phyloP scores from a whole-genome alignment of 2,113 vertebrate species.

The Sminthopsis crassicaudata region DNA sequence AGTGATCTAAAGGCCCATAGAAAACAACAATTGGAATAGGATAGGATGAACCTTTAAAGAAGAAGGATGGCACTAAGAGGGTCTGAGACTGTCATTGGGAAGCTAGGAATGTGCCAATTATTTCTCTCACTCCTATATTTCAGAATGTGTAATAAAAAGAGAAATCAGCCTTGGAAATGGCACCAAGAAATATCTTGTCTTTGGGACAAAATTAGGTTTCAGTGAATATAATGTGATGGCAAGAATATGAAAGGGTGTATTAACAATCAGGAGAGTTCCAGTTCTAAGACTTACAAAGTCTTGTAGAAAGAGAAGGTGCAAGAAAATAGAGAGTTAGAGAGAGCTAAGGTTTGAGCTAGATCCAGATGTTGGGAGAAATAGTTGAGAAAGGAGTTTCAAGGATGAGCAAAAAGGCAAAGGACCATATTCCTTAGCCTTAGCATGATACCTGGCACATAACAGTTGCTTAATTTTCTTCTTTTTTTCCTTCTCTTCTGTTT shows the following conservation, averaged over 20 bases:
- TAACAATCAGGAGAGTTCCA: neutral
- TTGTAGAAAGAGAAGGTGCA: neutral
- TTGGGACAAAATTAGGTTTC: neutral
- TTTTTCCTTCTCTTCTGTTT: neutral
- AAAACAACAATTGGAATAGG: neutral
- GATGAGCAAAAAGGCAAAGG: neutral
- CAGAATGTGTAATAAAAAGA: neutral
- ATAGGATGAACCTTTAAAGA: neutral
- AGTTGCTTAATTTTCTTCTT: neutral
- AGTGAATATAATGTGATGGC: neutral
- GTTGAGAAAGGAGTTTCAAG: neutral
- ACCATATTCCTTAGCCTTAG: neutral
- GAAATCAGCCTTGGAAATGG: neutral
- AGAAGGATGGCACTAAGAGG: neutral
- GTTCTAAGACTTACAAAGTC: neutral
- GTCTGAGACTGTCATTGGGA: neutral
- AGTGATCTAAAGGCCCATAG: neutral
- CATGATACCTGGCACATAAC: neutral
- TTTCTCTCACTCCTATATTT: neutral
- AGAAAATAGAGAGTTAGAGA: neutral
- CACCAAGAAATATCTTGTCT: neutral
- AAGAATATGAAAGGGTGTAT: neutral
- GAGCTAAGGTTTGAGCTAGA: neutral
- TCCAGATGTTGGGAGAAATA: neutral
- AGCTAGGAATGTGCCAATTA: neutral